Base-by-base conservation (phyloP, 2,113 vertebrate genomes). In the Ciconia stormi region DNA sequence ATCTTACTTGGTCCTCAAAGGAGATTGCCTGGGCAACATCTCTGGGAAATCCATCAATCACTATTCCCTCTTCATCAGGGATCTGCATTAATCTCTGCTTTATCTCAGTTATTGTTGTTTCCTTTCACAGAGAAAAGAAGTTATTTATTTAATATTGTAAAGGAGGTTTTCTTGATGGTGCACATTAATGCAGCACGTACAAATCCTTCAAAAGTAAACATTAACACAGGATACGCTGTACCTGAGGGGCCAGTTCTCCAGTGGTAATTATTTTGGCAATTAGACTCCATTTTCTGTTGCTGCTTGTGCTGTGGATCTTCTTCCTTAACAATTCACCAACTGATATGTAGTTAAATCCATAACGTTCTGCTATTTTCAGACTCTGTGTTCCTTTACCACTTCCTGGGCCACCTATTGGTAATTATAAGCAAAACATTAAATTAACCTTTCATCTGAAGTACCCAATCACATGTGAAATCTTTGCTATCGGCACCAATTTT, bases 51-150 rank as follows among this genome's bases (percentile, higher is more conserved):
- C 99, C 99, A 12, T 99, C 99, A 32, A 99, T 99, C 92, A 99
- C 99, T 81, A 99, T 98, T 3, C 99, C 99, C 12, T 98, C 99
- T 73, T 99, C 99, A 30, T 99, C 99, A 9, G 99, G 99, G 86
- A 99, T 99, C 97, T 99, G 99, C 99, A 99, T 99, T 94, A 99
- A 97, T 96, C 98, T 99, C 97, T 99, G 99, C 96, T 99, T 99
- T 98, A 99, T 99, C 97, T 99, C 99, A 22, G 99, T 99, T 96
- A 99, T 99, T n/a, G 99, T 99, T 32, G 99, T 99, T 97, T 99
- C 99, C 99, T 99, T 97, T 76, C 76, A 95, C 38, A 74, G 86
- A 97, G 50, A 94, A 87, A 97, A 96, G 9, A 62, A 84, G 22
- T 67, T 46, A 52, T 26, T 92, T 84, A 87, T 72, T 95, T 74